These are phyloP conservation scores for Aproaerema taeniolella DNA, from an alignment of 2,888 invertebrate genomes.

Conservation along the genomic window DNA sequence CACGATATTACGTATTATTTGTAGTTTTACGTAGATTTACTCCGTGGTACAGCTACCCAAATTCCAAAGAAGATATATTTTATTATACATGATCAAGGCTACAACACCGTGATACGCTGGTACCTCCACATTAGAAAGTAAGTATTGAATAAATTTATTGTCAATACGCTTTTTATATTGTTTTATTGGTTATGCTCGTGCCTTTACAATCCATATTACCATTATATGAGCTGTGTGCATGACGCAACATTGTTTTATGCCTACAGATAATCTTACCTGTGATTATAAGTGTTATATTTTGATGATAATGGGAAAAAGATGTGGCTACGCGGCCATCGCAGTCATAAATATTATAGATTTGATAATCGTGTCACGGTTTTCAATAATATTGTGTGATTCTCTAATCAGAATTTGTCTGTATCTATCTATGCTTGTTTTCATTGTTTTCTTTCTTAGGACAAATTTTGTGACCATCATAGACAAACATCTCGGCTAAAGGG, in stretches of 20 bases:
- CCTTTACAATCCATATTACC: slow-evolving; percentile 34
- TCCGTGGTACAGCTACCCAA: too few species aligned
- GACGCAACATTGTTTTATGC: slow-evolving; percentile 45
- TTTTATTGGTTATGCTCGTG: slow-evolving; percentile 66
- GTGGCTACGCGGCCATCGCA: slow-evolving; percentile 14
- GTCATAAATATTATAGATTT: slow-evolving; percentile 11
- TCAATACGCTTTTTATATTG: slow-evolving; percentile 68
- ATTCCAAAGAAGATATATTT: too few species aligned
- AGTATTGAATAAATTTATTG: slow-evolving; percentile 66
- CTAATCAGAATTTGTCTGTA: slow-evolving; percentile 4
- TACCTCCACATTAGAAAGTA: too few species aligned
- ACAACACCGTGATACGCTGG: too few species aligned
- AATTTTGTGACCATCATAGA: too few species aligned
- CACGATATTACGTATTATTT: too few species aligned
- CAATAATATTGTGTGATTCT: slow-evolving; percentile 8
- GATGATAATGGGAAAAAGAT: slow-evolving; percentile 35
- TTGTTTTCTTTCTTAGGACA: too few species aligned
- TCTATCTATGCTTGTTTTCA: slow-evolving; percentile 1
- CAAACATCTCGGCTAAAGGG: too few species aligned
- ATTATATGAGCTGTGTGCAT: slow-evolving; percentile 41
- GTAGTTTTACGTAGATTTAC: too few species aligned
- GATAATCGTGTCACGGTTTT: slow-evolving; percentile 8
- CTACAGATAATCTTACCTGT: slow-evolving; percentile 26
- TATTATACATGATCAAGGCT: too few species aligned
- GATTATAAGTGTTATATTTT: slow-evolving; percentile 34